Percentiles rank a stretch among this genome's conserved stretches.
Evolutionary conservation across 2,888 invertebrate species (phyloP).

Genomic region (Hemaris fuciformis): DNA sequence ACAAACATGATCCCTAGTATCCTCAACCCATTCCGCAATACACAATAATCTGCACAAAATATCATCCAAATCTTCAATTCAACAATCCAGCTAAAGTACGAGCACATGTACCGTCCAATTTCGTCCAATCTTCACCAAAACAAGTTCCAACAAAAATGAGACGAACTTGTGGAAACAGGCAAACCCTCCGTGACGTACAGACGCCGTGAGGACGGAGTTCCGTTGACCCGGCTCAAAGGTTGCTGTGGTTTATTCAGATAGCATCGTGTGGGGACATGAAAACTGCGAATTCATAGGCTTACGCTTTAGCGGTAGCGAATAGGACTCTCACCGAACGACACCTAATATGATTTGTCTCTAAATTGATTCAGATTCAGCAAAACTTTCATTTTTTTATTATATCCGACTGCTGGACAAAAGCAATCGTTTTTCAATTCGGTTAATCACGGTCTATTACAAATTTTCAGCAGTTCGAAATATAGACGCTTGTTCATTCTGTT

Average conservation of each 20-base stretch:
- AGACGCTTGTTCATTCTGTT: too few relatives aligned
- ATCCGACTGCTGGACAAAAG: too few relatives aligned
- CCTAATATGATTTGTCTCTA: too few relatives aligned
- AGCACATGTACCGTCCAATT: background rate
- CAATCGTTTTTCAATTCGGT: too few relatives aligned
- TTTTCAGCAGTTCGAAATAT: too few relatives aligned
- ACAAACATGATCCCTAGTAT: background rate
- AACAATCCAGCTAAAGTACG: background rate
- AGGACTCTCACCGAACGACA: too few relatives aligned
- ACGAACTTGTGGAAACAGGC: background rate
- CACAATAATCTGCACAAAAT: background rate
- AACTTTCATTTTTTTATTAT: too few relatives aligned
- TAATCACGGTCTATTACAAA: too few relatives aligned
- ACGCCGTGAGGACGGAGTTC: slow-evolving; percentile 16
- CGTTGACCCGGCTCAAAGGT: slow-evolving; percentile 30
- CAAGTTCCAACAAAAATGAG: background rate
- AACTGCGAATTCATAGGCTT: background rate
- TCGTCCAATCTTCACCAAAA: slow-evolving; percentile 1
- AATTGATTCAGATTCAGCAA: too few relatives aligned
- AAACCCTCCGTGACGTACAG: background rate
- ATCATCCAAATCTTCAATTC: background rate
- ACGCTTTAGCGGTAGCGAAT: background rate
- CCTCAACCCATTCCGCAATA: too few relatives aligned
- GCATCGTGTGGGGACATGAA: background rate
- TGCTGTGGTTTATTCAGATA: slow-evolving; percentile 34